Percentiles rank a stretch among this genome's conserved stretches.
These are phyloP conservation scores for Pocillopora grandis DNA, from an alignment of 92 coral and sea anemone species.

Conservation along the genomic window DNA sequence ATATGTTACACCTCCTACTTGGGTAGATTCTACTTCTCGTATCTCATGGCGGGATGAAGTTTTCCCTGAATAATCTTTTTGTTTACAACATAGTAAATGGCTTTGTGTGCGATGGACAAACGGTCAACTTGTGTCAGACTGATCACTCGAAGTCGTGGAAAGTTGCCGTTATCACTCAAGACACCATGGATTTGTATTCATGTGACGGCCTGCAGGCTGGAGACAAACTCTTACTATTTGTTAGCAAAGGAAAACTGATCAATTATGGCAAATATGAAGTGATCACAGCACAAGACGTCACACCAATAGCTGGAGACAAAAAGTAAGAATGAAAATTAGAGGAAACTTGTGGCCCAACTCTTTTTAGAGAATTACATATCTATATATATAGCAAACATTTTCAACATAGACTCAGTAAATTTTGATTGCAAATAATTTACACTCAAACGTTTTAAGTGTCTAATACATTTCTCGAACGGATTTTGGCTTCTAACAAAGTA, in stretches of 20 bases:
- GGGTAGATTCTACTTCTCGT: no score
- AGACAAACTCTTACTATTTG: background rate
- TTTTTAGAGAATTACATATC: background rate
- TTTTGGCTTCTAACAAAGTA: no score
- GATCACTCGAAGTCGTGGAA: background rate
- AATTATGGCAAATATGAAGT: conserved; percentile 23
- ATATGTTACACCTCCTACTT: no score
- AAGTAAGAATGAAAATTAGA: background rate
- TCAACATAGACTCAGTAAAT: no score
- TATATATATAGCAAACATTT: no score
- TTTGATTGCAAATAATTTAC: no score
- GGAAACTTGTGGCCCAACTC: background rate
- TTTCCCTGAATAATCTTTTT: no score
- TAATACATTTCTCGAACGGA: no score
- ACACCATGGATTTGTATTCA: background rate
- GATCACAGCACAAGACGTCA: background rate
- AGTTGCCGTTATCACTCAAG: background rate
- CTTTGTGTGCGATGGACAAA: background rate
- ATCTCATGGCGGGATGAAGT: no score
- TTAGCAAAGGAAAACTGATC: background rate
- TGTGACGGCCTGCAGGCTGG: background rate
- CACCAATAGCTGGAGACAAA: no score
- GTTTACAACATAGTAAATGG: background rate
- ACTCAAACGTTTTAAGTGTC: no score
- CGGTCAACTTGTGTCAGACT: background rate